Evolutionary conservation across 1,140 invertebrate species (phyloP).

Genomic region (Drosophila eugracilis): DNA sequence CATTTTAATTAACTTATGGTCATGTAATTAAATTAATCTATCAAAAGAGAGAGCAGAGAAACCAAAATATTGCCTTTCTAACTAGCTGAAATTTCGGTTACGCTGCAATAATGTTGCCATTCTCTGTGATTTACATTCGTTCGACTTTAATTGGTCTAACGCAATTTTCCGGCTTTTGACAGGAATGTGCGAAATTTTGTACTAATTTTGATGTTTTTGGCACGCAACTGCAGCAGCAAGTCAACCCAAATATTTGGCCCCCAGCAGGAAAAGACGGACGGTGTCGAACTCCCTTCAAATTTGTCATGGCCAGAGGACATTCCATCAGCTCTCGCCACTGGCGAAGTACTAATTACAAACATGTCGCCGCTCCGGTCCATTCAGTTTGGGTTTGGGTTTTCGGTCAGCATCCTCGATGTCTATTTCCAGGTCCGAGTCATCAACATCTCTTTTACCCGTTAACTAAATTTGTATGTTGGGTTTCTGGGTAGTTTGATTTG

Average conservation of each 20-base stretch:
- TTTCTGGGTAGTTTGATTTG: conserved; percentile 19
- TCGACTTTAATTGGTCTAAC: conserved; percentile 14
- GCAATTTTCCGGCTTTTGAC: conserved; percentile 32
- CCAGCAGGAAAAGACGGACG: conserved; percentile 1
- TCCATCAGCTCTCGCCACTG: conserved; percentile 34
- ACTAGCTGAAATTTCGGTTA: neutral
- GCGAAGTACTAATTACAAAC: conserved; percentile 73
- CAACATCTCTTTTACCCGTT: conserved; percentile 18
- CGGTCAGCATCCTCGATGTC: conserved; percentile 3
- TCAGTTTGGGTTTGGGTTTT: conserved; percentile 1
- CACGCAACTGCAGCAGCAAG: conserved; percentile 26
- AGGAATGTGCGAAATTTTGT: conserved; percentile 43
- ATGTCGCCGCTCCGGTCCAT: conserved; percentile 54
- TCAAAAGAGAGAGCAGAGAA: no score
- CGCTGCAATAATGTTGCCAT: neutral
- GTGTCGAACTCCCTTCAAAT: conserved; percentile 15
- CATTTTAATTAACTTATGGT: neutral
- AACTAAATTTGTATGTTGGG: conserved; percentile 26
- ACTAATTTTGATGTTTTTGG: conserved; percentile 58
- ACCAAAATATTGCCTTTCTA: neutral
- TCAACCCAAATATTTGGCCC: conserved; percentile 2
- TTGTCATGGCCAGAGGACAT: conserved; percentile 12
- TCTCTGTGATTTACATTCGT: conserved; percentile 20
- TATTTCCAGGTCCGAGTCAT: conserved; percentile 17
- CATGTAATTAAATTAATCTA: conserved; percentile 4